These are phyloP conservation scores for Cryptotis parvus DNA, from an alignment of 2,113 vertebrate genomes.

Conservation along the genomic window DNA sequence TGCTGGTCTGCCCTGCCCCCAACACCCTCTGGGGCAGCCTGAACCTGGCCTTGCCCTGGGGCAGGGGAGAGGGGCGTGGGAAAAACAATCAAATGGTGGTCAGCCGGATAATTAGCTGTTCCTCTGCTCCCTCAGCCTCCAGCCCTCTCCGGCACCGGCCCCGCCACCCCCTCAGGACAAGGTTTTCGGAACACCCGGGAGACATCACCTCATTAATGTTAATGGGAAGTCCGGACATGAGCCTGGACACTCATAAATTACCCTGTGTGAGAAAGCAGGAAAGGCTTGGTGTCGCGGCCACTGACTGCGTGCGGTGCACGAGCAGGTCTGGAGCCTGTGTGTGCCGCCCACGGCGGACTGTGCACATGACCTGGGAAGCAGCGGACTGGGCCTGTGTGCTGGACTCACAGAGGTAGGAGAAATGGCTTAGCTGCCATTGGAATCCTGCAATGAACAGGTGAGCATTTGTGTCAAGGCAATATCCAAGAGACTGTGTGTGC, in stretches of 20 bases:
- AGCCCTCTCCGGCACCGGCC: slow-evolving; percentile 54
- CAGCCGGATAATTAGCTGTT: slow-evolving; percentile 78
- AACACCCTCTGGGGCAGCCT: not conserved
- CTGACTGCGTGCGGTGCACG: not conserved
- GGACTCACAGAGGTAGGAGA: not conserved
- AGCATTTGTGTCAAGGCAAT: not conserved
- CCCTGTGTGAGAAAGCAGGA: slow-evolving; percentile 70
- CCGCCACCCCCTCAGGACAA: slow-evolving; percentile 62
- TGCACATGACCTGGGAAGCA: not conserved
- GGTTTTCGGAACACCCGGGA: slow-evolving; percentile 77
- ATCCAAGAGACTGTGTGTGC: accelerated
- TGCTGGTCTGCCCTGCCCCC: not conserved
- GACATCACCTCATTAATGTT: slow-evolving; percentile 87
- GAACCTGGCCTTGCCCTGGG: slow-evolving; percentile 51
- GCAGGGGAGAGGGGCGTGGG: slow-evolving; percentile 66
- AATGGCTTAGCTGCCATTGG: not conserved
- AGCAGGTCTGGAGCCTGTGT: too few species aligned
- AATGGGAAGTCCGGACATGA: slow-evolving; percentile 84
- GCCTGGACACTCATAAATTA: slow-evolving; percentile 84
- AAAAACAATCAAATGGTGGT: slow-evolving; percentile 82
- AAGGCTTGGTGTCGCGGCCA: not conserved
- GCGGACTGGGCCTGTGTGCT: not conserved
- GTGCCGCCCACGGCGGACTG: too few species aligned
- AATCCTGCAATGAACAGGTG: too few species aligned
- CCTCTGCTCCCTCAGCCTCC: slow-evolving; percentile 53